A percentile compares a stretch with the other conserved stretches of the same genome.
These are phyloP conservation scores for Phyto melanocephala DNA, from an alignment of 2,888 invertebrate species.

Conservation along the genomic window DNA sequence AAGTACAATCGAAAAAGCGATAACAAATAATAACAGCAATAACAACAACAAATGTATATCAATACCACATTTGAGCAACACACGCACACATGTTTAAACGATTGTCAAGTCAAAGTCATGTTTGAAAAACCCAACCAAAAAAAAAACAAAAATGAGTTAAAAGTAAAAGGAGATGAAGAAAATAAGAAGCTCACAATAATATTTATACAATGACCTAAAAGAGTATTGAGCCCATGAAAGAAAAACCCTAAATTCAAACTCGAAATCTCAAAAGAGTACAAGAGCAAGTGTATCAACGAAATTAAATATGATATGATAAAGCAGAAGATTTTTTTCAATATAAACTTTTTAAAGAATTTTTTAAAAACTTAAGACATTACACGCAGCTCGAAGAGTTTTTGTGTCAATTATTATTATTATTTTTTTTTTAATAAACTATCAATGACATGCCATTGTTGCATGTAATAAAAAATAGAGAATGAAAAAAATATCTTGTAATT, in stretches of 20 bases:
- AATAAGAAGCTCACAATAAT: neutral
- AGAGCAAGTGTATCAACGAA: conserved; percentile 33
- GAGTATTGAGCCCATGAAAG: neutral
- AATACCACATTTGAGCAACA: conserved; percentile 17
- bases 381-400: neutral
- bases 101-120: conserved; percentile 55
- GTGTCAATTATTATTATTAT: neutral
- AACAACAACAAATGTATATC: neutral
- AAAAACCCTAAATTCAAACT: conserved; percentile 2
- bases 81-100: conserved; percentile 2
- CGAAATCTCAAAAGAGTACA: neutral
- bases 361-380: neutral
- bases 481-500: conserved; percentile 26
- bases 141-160: neutral
- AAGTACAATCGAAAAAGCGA: conserved; percentile 64
- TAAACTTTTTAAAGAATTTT: neutral
- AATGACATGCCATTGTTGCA: conserved; percentile 39
- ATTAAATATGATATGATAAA: conserved; percentile 27
- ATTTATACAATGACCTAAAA: conserved; percentile 3
- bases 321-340: neutral
- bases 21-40: conserved; percentile 58
- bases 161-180: neutral
- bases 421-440: conserved; percentile 14
- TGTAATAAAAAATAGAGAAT: neutral
- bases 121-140: too few relatives aligned